Conservation (phyloP, 35 echinoderm and acorn worm species). For the Anneissia japonica region DNA sequence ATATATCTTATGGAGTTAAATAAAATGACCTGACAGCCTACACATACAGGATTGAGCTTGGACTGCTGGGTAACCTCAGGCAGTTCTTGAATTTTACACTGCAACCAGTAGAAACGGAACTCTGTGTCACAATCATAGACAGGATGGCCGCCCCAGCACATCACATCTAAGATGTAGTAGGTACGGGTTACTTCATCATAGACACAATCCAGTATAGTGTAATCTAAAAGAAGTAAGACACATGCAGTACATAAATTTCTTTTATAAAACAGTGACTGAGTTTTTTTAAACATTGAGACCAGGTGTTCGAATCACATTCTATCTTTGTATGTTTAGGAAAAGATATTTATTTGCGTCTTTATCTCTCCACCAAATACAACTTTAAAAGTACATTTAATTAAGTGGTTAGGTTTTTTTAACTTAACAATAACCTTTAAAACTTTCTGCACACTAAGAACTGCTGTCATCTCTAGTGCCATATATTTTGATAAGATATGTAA, state of each 20-base stretch:
- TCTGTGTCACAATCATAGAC: constrained; percentile 96
- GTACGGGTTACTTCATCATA: constrained; percentile 49
- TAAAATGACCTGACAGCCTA: too few relatives aligned
- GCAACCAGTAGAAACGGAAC: constrained; percentile 88
- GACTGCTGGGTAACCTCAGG: constrained; percentile 31
- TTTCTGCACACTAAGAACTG: too few relatives aligned
- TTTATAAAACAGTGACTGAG: not conserved
- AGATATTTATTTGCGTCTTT: too few relatives aligned
- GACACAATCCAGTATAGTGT: constrained; percentile 73
- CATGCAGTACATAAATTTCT: not conserved
- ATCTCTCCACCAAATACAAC: too few relatives aligned
- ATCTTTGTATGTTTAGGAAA: not conserved
- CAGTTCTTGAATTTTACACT: constrained; percentile 57
- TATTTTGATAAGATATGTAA: too few relatives aligned
- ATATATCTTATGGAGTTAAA: too few relatives aligned
- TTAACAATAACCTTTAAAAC: too few relatives aligned
- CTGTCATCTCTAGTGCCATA: too few relatives aligned
- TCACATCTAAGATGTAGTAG: constrained; percentile 79
- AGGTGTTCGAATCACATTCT: not conserved
- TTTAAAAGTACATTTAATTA: too few relatives aligned
- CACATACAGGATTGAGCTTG: constrained; percentile 76
- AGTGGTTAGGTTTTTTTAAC: too few relatives aligned
- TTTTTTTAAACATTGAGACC: not conserved
- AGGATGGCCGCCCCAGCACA: constrained; percentile 92
- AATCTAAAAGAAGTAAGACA: constrained; percentile 17